Conservation (phyloP, 2,797 vertebrate species). For the Loriculus beryllinus region DNA sequence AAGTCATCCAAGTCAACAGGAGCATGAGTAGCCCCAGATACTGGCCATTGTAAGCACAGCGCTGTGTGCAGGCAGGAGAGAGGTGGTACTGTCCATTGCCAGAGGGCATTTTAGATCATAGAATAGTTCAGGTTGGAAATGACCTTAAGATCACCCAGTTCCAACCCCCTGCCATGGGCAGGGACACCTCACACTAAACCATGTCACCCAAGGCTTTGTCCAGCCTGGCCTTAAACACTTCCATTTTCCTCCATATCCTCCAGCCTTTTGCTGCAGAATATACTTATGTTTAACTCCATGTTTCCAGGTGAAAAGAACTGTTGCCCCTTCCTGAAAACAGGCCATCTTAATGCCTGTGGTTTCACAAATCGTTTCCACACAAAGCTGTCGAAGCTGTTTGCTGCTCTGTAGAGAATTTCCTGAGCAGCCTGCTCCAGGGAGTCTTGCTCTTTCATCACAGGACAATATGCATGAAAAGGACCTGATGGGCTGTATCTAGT, state of each 20-base stretch:
- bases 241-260: background rate
- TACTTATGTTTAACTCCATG: background rate
- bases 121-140: too few species aligned
- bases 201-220: too few species aligned
- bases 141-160: too few species aligned
- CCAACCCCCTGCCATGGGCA: too few species aligned
- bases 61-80: background rate
- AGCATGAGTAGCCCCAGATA: background rate
- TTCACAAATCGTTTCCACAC: background rate
- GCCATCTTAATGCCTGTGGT: background rate
- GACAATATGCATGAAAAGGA: fast-evolving
- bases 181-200: too few species aligned
- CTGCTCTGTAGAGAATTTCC: background rate
- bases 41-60: background rate
- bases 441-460: background rate
- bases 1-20: background rate
- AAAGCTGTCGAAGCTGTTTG: background rate
- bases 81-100: background rate
- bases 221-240: too few species aligned
- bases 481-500: background rate
- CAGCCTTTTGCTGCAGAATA: background rate
- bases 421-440: background rate
- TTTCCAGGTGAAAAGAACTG: background rate
- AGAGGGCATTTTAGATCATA: background rate
- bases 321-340: background rate